Evolutionary conservation across 2,888 invertebrate species (phyloP), one percentile per base, ranked within the genome.

Genomic region (Steinernema scapterisci): DNA sequence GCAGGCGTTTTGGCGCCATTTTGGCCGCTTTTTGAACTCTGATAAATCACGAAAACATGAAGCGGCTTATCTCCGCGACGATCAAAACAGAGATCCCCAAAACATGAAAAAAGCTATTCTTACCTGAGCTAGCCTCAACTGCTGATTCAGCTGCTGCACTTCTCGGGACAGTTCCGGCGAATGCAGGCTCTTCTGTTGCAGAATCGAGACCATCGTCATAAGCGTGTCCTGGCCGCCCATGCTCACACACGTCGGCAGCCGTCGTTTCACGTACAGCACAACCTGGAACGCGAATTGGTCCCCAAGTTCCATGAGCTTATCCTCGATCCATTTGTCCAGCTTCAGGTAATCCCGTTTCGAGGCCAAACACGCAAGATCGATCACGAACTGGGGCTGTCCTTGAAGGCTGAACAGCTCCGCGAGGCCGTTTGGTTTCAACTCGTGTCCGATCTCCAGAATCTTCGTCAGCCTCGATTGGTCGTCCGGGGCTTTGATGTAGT

Each of bases 301-400:
- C 5, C 63, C 63, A 5, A 63, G 13, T 25, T 63, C 97, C 79
- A 93, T 91, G 77, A 97, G 94, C 90, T 99, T 97, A 88, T 99
- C 99, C 0, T 94, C 92, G 13, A 99, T 90, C 97, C 99, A 99
- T 88, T 99, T 99, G 88, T 99, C 99, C 23, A 99, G 90, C 88
- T 99, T 99, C 13, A 99, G 91, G 88, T 97, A 99, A 88, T 97
- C 99, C 75, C 97, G 91, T 72, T 97, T 90, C 0, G 97, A 97
- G 0, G 99, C 99, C 78, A 99, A 90, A 88, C 97, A 99, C 0
- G 99, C 97, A 84, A 99, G 90, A 89, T 99, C 99, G 81, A 99
- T 96, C 51, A 96, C 94, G 89, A 99, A 99, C 23, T 93, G 92
- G 88, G 94, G 94, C 0, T 94, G 93, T 81, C 43, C 76, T 1